phyloP scores from a whole-genome alignment of 2,888 invertebrate genomes.

The Ochropleura leucogaster region DNA sequence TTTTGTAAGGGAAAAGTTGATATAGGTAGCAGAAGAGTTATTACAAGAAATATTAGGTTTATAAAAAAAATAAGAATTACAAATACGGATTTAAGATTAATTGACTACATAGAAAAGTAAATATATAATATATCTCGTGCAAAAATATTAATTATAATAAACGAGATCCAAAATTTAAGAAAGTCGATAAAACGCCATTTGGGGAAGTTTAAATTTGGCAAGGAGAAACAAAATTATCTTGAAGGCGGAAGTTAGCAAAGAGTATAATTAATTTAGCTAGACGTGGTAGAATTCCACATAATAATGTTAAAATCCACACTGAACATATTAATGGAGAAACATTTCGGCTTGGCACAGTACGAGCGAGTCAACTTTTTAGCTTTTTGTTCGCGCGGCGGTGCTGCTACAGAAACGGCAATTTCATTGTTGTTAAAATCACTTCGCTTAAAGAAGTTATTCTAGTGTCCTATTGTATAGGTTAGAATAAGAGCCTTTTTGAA shows the following conservation, averaged over 20 bases:
- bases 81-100: background rate
- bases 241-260: slow-evolving; percentile 37
- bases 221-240: slow-evolving; percentile 30
- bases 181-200: slow-evolving; percentile 9
- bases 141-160: background rate
- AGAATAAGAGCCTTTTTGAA: background rate
- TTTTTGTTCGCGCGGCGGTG: slow-evolving; percentile 35
- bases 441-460: slow-evolving; percentile 30
- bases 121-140: background rate
- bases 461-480: slow-evolving; percentile 1
- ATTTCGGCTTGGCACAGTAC: slow-evolving; percentile 50
- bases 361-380: slow-evolving; percentile 47
- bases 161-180: background rate
- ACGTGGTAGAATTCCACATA: slow-evolving; percentile 35
- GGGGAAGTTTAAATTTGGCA: slow-evolving; percentile 2
- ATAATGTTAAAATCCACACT: slow-evolving; percentile 40
- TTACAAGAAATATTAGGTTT: background rate
- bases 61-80: background rate
- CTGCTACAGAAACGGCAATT: slow-evolving; percentile 37
- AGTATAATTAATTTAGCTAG: slow-evolving; percentile 41
- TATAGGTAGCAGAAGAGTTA: slow-evolving; percentile 1
- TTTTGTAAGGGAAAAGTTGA: slow-evolving; percentile 15
- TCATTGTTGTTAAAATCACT: slow-evolving; percentile 46
- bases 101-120: background rate
- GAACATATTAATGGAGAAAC: slow-evolving; percentile 58